Base-by-base conservation (phyloP, 2,797 vertebrate genomes). In the Acanthopagrus latus region DNA sequence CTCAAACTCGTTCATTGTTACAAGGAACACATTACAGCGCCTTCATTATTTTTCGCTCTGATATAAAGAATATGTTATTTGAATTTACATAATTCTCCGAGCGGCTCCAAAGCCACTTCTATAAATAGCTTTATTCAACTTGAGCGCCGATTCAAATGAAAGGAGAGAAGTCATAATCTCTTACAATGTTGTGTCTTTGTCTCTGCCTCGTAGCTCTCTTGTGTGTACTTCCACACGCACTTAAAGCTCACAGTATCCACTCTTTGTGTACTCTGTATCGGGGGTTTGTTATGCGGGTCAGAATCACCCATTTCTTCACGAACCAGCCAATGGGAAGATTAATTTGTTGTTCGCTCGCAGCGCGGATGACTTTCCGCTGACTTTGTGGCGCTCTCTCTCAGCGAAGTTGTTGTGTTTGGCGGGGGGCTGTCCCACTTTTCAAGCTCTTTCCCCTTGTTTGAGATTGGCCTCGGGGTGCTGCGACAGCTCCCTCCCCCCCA, bases 51-150 rank as follows among this genome's bases (percentile, higher is more conserved):
- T 87, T 87, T 80, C 84, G 23, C 78, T 75, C 78, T 84, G 88
- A 91, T 93, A 90, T 92, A 91, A 92, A 90, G 90, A 94, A 93
- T 90, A 91, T 93, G 92, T 91, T 94, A 94, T 93, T 91, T 88
- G 87, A 94, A 93, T 93, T 93, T 86, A 90, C 89, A 91, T 94
- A 92, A 93, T 93, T 93, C 80, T 88, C 80, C 9, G 88, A 85
- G 86, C 85, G 62, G 88, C 85, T 91, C 82, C 62, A 87, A 91
- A 90, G 86, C 87, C 84, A 69, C 83, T 63, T 85, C 93, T 92
- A 93, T 91, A 93, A 94, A 94, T 93, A 93, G 89, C 88, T 82
- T 87, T 75, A 90, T 95, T 92, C 88, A 88, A 88, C 82, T 91
- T 88, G 86, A 85, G 78, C 10, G 12, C 89, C 58, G 82, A 91